Percentiles rank a stretch among this genome's conserved stretches.
Conservation (phyloP, 2,797 vertebrate genomes). For the Xiphophorus birchmanni region DNA sequence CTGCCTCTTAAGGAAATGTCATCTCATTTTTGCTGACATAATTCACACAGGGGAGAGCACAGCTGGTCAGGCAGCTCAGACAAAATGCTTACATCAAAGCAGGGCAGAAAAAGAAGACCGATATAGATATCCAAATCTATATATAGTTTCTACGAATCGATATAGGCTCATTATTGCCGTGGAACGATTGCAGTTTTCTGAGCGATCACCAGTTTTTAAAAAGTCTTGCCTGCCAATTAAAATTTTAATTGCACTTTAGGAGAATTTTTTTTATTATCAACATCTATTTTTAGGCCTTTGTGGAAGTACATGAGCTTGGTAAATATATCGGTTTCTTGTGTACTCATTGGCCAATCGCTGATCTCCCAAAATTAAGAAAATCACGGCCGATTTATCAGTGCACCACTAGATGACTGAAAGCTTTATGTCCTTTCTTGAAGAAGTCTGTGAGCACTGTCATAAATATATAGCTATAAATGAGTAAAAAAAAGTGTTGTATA, state of each 20-base stretch:
- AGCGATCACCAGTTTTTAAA: background rate
- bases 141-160: background rate
- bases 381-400: background rate
- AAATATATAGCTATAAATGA: background rate
- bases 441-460: background rate
- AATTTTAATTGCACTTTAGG: too few species aligned
- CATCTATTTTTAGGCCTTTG: too few species aligned
- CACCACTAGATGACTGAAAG: background rate
- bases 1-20: constrained; percentile 30
- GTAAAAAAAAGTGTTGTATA: background rate
- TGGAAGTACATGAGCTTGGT: background rate
- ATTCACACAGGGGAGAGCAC: background rate
- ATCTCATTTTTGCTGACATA: constrained; percentile 37
- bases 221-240: background rate
- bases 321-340: background rate
- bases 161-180: background rate
- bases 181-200: background rate
- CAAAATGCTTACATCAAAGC: background rate
- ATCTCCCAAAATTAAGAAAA: background rate
- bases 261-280: too few species aligned
- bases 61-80: background rate
- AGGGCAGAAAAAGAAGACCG: background rate
- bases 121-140: background rate
- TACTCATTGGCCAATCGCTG: background rate
- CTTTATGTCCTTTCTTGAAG: background rate